Evolutionary conservation across 2,113 vertebrate genomes (phyloP).

Genomic region (Brachypodius melanocephalos): DNA sequence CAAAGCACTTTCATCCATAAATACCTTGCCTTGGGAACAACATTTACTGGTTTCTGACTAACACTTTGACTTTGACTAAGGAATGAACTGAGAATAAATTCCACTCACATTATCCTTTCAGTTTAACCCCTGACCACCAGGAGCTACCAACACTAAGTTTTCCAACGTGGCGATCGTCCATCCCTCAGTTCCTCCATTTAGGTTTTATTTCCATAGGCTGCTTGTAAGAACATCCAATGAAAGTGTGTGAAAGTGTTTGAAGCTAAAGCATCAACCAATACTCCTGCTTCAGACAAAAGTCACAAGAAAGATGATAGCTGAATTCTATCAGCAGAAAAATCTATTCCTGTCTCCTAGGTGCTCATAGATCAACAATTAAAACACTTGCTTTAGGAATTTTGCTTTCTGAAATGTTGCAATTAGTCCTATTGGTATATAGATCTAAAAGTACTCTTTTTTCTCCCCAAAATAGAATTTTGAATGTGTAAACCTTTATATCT

Average conservation of each 20-base stretch:
- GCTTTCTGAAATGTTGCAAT: neutral
- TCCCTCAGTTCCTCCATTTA: neutral
- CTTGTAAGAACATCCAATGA: neutral
- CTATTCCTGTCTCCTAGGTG: neutral
- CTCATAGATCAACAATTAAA: neutral
- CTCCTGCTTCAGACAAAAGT: neutral
- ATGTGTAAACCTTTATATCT: neutral
- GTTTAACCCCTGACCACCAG: neutral
- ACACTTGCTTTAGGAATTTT: neutral
- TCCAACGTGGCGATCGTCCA: neutral
- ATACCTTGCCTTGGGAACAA: neutral
- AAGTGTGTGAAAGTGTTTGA: neutral
- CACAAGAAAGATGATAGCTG: neutral
- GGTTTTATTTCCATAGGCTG: neutral
- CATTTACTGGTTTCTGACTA: neutral
- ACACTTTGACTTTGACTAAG: neutral
- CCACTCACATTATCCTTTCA: neutral
- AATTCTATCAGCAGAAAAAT: neutral
- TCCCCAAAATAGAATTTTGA: neutral
- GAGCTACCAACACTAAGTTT: neutral
- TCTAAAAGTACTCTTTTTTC: neutral
- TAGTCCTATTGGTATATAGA: neutral
- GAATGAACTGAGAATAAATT: neutral
- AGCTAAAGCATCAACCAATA: neutral
- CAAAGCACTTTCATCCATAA: neutral